phyloP scores from a whole-genome alignment of 2,797 vertebrate genomes.

The Chaunax sp. region DNA sequence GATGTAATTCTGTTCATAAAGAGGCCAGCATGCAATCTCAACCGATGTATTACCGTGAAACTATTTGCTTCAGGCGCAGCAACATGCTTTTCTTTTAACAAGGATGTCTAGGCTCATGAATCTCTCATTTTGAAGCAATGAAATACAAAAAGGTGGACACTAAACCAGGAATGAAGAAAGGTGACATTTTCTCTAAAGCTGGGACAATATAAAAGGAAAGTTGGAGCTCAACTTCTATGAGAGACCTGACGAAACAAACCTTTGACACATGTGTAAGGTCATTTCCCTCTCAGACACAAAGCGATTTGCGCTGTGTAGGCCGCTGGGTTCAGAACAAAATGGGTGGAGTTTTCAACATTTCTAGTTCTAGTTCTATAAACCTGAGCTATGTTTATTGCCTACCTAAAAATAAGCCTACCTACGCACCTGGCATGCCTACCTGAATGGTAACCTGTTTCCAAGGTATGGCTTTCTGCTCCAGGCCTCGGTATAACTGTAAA shows the following conservation, averaged over 20 bases:
- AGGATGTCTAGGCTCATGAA: constrained; percentile 54
- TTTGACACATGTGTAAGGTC: too few species aligned
- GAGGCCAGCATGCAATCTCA: constrained; percentile 68
- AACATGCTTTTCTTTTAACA: constrained; percentile 68
- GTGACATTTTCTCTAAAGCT: constrained; percentile 3
- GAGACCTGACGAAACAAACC: constrained; percentile 1
- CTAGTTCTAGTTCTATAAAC: too few species aligned
- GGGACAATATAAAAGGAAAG: neutral
- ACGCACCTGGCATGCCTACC: too few species aligned
- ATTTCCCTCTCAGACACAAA: too few species aligned
- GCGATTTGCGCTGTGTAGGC: too few species aligned
- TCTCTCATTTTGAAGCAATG: constrained; percentile 35
- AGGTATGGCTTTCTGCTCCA: too few species aligned
- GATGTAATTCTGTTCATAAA: constrained; percentile 79
- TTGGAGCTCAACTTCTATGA: neutral
- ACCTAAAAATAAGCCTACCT: too few species aligned
- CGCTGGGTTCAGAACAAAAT: too few species aligned
- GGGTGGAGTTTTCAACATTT: too few species aligned
- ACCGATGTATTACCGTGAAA: constrained; percentile 72
- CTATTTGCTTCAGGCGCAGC: constrained; percentile 74
- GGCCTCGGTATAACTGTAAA: too few species aligned
- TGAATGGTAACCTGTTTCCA: too few species aligned
- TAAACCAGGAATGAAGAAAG: constrained; percentile 12
- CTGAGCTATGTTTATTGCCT: too few species aligned
- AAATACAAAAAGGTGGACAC: constrained; percentile 42